phyloP scores from a whole-genome alignment of 2,797 vertebrate species.

The Hoplostethus atlanticus region DNA sequence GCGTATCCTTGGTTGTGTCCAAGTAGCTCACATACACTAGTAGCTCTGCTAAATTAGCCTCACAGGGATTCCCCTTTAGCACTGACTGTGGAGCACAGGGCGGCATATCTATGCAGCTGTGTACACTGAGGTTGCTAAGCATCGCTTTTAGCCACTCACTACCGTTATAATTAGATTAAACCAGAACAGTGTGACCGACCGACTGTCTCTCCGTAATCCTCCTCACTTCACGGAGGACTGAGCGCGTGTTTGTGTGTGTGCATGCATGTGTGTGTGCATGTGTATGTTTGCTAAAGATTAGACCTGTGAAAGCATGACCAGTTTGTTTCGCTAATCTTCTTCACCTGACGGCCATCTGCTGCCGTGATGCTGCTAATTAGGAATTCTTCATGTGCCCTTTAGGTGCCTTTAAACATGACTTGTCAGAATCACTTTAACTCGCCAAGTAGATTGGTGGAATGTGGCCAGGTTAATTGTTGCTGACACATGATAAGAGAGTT shows the following conservation, averaged over 20 bases:
- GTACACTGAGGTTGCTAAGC: constrained; percentile 34
- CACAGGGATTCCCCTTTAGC: constrained; percentile 8
- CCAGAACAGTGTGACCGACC: constrained; percentile 44
- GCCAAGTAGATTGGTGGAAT: too few species aligned
- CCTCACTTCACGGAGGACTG: constrained; percentile 39
- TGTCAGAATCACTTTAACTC: too few species aligned
- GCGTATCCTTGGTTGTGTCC: too few species aligned
- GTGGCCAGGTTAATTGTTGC: too few species aligned
- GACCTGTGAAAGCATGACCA: not conserved
- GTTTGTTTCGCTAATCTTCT: constrained; percentile 49
- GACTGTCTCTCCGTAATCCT: constrained; percentile 51
- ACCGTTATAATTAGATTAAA: constrained; percentile 68
- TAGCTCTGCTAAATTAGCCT: constrained; percentile 9
- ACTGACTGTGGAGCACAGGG: constrained; percentile 14
- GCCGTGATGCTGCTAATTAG: constrained; percentile 27
- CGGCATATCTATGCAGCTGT: constrained; percentile 25
- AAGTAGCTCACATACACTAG: too few species aligned
- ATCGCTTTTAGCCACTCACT: constrained; percentile 61
- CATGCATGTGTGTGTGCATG: not conserved
- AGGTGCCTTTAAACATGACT: not conserved
- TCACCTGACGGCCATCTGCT: constrained; percentile 66
- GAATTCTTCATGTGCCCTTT: not conserved
- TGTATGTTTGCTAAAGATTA: constrained; percentile 36
- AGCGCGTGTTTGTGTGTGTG: constrained; percentile 6
- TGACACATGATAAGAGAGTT: too few species aligned